Evolutionary conservation across 1,140 invertebrate genomes (phyloP).

Genomic region (Sogatella furcifera): DNA sequence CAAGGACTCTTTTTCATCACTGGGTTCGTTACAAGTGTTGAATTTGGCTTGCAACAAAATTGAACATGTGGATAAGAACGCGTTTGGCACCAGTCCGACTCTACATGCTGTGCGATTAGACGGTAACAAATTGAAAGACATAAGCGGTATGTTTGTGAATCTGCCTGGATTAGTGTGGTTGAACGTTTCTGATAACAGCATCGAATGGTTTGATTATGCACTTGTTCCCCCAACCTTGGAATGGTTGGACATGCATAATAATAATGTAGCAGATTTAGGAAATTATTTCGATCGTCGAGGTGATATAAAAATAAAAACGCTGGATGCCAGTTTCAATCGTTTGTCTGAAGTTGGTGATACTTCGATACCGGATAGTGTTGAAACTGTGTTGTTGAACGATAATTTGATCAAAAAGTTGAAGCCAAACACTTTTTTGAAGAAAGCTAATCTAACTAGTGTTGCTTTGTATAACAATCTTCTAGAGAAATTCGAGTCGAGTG

Average conservation of each 20-base stretch:
- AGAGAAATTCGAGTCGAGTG: constrained; percentile 55
- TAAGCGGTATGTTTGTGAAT: constrained; percentile 52
- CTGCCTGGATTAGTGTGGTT: constrained; percentile 54
- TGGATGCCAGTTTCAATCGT: constrained; percentile 64
- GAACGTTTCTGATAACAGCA: constrained; percentile 56
- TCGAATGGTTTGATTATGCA: constrained; percentile 54
- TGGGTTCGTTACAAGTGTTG: constrained; percentile 51
- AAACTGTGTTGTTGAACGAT: constrained; percentile 63
- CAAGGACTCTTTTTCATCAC: constrained; percentile 50
- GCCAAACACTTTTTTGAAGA: constrained; percentile 58
- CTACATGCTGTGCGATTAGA: constrained; percentile 54
- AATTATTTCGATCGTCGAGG: constrained; percentile 47
- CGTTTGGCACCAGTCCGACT: constrained; percentile 51
- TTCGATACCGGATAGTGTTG: constrained; percentile 58
- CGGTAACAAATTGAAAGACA: constrained; percentile 50
- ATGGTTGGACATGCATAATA: constrained; percentile 58
- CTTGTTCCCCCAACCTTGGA: constrained; percentile 52
- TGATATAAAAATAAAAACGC: constrained; percentile 54
- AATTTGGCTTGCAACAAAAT: constrained; percentile 59
- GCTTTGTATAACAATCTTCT: constrained; percentile 66
- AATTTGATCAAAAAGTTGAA: constrained; percentile 58
- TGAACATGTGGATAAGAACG: constrained; percentile 46
- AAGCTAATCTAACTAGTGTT: constrained; percentile 55
- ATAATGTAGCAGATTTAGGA: constrained; percentile 50
- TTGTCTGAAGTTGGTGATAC: constrained; percentile 52